Base-by-base conservation (phyloP, 2,888 invertebrate genomes). In the Cerceris ruficornis region DNA sequence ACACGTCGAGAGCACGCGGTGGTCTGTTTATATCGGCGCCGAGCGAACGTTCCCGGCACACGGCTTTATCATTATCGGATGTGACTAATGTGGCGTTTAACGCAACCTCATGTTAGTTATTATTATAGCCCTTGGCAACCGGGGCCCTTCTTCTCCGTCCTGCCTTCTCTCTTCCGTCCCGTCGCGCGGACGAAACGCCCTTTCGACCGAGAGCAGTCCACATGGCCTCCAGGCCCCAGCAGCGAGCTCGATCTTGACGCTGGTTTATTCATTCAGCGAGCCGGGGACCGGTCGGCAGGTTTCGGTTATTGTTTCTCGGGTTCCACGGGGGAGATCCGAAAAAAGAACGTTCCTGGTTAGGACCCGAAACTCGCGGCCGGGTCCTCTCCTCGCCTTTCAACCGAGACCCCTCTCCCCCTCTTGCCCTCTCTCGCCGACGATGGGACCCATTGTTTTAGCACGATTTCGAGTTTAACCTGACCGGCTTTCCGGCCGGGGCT, bases 61-160 rank as follows among this genome's bases (percentile, higher is more conserved):
- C 80, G 82, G 86, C 86, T 89, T 88, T 86, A 88, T 89, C 87
- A 89, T 88, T 90, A 88, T 90, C 88, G 85, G 87, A 89, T 88
- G 88, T 89, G 87, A 89, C 90, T 89, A 90, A 89, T 88, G 88
- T 86, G 85, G 85, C 87, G 86, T 87, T 90, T 88, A 89, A 87
- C 85, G 88, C 88, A 89, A 86, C 86, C 88, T 88, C 88, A 83
- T 82, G 86, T 87, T 89, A 86, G 88, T 88, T 88, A 87, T 88
- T 88, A 88, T 89, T 88, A 88, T 86, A 88, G 87, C 88, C 89
- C 85, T 88, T 85, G 89, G 87, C 87, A 85, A 86, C 84, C 68
- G 80, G 68, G 62, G 50, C 81, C 79, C 62, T 72, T 77, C 74
- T 68, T 61, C 62, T 46, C 42, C 28, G 52, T 59, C 67, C 4